Base-by-base conservation (phyloP, 2,888 invertebrate genomes). In the Xestia rhomboidea region DNA sequence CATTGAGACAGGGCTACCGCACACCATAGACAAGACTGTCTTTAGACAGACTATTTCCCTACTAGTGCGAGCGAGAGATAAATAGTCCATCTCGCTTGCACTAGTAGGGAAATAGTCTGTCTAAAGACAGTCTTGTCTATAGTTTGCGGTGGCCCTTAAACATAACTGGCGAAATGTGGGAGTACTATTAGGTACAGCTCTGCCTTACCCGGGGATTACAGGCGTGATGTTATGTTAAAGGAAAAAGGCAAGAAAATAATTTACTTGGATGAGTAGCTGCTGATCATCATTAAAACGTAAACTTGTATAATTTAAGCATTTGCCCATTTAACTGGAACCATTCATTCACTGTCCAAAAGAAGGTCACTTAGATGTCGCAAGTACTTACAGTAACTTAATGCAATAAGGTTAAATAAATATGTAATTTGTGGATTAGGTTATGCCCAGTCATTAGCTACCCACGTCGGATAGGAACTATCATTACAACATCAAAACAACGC, bases 401-500 rank as follows among this genome's bases (percentile, higher is more conserved):
- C 68, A 89, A 89, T 87, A 81, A 81, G 82, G 77, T 84, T 87
- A 86, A 88, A 85, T 85, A 90, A 90, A 90, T 89, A 85, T 80
- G 66, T 84, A 77, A 87, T 86, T 88, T 84, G 83, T 84, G 83
- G 81, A 90, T 90, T 89, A 87, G 83, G 79, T 83, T 83, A 80
- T 84, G 86, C 79, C 78, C 81, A 82, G 79, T 87, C 87, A 84
- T 89, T 86, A 85, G 70, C 91, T 82, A 86, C 94, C 94, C 90
- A 94, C 93, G 87, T 90, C 91, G 86, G 73, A 86, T 89, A 82
- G 87, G 88, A 89, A 90, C 87, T 89, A 87, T 91, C 77, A 91
- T 94, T 93, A 93, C 89, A 91, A 93, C 93, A 93, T 87, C 89
- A 72, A 92, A 91, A 88, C 89, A 90, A 90, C 89, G 89, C 90